A percentile compares a stretch with the other conserved stretches of the same genome.
phyloP scores from a whole-genome alignment of 2,888 invertebrate species.

The Macropis europaea region DNA sequence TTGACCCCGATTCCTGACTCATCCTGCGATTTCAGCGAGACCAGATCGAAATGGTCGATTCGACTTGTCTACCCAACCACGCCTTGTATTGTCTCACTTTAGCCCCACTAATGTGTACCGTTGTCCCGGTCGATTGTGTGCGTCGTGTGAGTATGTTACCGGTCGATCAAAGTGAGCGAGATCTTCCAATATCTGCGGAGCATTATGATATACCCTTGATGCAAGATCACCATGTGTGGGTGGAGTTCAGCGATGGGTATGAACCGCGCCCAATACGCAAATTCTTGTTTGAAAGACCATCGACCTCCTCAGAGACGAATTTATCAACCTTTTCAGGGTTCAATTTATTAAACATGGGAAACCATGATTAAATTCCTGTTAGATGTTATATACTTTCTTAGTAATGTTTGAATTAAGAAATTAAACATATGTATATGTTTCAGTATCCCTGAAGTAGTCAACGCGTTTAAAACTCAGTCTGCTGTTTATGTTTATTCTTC shows the following conservation, averaged over 20 bases:
- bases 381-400: too few relatives aligned
- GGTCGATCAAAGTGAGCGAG: slow-evolving; percentile 45
- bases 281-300: background rate
- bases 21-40: slow-evolving; percentile 47
- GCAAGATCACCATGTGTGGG: slow-evolving; percentile 47
- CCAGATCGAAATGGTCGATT: slow-evolving; percentile 44
- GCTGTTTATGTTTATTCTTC: too few relatives aligned
- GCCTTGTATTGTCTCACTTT: slow-evolving; percentile 57
- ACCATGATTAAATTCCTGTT: too few relatives aligned
- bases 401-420: too few relatives aligned
- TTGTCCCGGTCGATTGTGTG: slow-evolving; percentile 17
- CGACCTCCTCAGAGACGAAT: too few relatives aligned
- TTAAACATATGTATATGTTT: too few relatives aligned
- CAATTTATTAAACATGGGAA: too few relatives aligned
- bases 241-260: slow-evolving; percentile 34
- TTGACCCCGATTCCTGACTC: slow-evolving; percentile 56
- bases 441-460: too few relatives aligned
- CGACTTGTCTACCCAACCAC: slow-evolving; percentile 50
- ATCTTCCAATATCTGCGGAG: slow-evolving; percentile 38
- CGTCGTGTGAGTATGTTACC: slow-evolving; percentile 29
- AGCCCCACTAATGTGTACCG: slow-evolving; percentile 32
- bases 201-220: slow-evolving; percentile 41
- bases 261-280: background rate
- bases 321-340: too few relatives aligned
- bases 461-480: too few relatives aligned